These are phyloP conservation scores for Neolamprologus multifasciatus DNA, from an alignment of 2,797 vertebrate genomes.

Conservation along the genomic window DNA sequence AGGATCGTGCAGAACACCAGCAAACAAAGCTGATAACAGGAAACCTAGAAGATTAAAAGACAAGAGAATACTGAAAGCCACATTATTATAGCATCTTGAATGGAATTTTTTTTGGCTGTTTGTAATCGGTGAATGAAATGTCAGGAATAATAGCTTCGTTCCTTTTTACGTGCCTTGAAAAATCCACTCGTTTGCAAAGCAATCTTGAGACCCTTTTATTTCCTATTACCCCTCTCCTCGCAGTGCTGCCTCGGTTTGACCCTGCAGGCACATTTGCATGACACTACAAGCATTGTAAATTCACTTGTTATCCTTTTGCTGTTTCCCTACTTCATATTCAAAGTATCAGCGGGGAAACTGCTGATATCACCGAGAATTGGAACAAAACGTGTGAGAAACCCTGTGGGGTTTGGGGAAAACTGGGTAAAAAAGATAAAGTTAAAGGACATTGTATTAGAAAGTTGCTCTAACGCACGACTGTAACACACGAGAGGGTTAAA, in stretches of 20 bases:
- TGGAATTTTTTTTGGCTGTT: background rate
- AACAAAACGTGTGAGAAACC: slow-evolving; percentile 3
- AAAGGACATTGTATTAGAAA: background rate
- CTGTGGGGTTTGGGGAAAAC: background rate
- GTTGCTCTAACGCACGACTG: background rate
- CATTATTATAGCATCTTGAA: background rate
- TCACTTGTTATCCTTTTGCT: slow-evolving; percentile 30
- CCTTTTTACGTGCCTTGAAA: background rate
- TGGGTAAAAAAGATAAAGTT: background rate
- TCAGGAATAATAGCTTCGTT: background rate
- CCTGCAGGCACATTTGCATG: slow-evolving; percentile 52
- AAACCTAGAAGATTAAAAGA: background rate
- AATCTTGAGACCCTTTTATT: background rate
- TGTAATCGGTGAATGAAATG: background rate
- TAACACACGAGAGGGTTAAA: background rate
- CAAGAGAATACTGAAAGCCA: background rate
- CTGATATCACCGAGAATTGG: background rate
- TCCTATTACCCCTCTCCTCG: background rate
- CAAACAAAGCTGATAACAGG: background rate
- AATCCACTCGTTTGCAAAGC: background rate
- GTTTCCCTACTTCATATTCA: slow-evolving; percentile 13
- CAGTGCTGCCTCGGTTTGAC: slow-evolving; percentile 2
- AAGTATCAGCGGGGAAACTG: slow-evolving; percentile 6
- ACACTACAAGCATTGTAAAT: slow-evolving; percentile 42
- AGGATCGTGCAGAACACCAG: background rate